Percentiles rank a stretch among this genome's conserved stretches.
These are phyloP conservation scores for Ormyrus nitidulus DNA, from an alignment of 2,888 invertebrate genomes.

Conservation along the genomic window DNA sequence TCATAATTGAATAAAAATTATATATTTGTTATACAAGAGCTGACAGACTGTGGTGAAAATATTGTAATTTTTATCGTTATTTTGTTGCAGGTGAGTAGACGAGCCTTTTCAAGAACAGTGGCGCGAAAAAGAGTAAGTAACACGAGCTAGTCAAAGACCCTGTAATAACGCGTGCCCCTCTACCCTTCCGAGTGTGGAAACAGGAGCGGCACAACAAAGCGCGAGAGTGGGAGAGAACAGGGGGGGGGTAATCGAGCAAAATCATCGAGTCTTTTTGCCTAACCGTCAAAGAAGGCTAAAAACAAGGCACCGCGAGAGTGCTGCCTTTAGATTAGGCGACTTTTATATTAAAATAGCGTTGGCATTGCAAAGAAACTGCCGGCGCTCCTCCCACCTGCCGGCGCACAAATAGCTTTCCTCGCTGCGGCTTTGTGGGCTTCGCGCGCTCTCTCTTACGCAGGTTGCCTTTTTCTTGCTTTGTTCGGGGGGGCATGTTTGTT, in stretches of 20 bases:
- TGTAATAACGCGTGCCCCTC: constrained; percentile 9
- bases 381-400: not conserved
- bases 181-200: not conserved
- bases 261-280: constrained; percentile 2
- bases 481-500: not conserved
- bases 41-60: not conserved
- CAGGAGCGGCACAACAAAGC: not conserved
- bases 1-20: too few relatives aligned
- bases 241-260: constrained; percentile 29
- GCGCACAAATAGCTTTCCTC: constrained; percentile 19
- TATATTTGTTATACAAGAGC: too few relatives aligned
- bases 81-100: constrained; percentile 50
- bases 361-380: constrained; percentile 13
- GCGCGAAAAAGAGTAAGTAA: constrained; percentile 31
- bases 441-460: too few relatives aligned
- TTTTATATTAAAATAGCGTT: constrained; percentile 39
- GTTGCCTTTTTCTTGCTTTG: not conserved
- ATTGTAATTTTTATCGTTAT: constrained; percentile 41
- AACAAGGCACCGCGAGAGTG: not conserved
- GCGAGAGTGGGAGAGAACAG: not conserved
- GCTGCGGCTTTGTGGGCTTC: constrained; percentile 8
- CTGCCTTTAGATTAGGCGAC: not conserved
- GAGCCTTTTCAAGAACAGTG: not conserved
- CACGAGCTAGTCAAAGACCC: constrained; percentile 1
- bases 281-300: not conserved